Percentiles rank a stretch among this genome's conserved stretches.
Evolutionary conservation across 2,797 vertebrate genomes (phyloP).

Genomic region (Tokudaia tokunoshimensis): DNA sequence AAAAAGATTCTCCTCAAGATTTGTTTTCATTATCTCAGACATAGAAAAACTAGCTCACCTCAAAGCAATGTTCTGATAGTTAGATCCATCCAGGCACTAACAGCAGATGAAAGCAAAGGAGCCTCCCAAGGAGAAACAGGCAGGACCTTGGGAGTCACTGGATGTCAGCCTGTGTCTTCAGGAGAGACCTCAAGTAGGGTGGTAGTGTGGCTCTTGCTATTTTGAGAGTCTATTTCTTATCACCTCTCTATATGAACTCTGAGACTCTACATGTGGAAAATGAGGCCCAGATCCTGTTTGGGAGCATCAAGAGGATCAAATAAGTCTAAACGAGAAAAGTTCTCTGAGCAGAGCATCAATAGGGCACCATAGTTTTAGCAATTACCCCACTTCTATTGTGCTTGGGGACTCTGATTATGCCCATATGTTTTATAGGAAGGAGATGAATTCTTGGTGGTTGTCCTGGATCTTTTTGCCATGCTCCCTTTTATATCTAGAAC

Average conservation of each 20-base stretch:
- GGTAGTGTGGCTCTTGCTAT: rapidly evolving
- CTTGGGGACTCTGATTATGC: rapidly evolving
- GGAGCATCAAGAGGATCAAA: neutral
- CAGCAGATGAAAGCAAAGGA: rapidly evolving
- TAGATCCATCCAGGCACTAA: no score
- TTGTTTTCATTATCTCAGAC: slow-evolving; percentile 12
- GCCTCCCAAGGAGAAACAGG: rapidly evolving
- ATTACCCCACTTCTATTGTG: neutral
- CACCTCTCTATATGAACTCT: neutral
- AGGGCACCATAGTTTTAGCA: rapidly evolving
- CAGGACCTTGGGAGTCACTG: rapidly evolving
- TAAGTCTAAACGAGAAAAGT: neutral
- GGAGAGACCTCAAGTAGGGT: neutral
- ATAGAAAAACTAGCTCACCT: neutral
- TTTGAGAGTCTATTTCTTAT: rapidly evolving
- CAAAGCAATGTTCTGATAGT: rapidly evolving
- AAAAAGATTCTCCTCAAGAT: slow-evolving; percentile 56
- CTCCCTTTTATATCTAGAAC: rapidly evolving
- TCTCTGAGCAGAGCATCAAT: rapidly evolving
- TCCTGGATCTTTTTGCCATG: rapidly evolving
- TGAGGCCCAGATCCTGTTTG: no score
- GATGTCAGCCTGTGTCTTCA: neutral
- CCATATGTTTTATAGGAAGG: neutral
- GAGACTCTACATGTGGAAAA: neutral
- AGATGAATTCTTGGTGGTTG: rapidly evolving